Base-by-base conservation (phyloP, 2,797 vertebrate species). In the Halcyon smyrnensis region DNA sequence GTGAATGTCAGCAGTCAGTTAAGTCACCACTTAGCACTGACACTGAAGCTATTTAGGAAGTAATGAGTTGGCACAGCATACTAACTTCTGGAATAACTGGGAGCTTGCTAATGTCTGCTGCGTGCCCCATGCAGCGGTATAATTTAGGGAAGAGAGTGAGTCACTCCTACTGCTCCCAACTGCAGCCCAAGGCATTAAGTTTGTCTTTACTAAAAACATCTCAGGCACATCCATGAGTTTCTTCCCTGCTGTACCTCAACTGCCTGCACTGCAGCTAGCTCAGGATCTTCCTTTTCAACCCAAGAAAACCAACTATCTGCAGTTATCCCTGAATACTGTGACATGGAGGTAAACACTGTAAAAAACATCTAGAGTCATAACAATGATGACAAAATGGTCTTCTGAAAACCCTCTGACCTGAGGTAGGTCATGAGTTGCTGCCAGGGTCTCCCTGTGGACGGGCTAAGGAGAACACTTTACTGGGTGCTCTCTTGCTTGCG, bases 21-120 rank as follows among this genome's bases (percentile, higher is more conserved):
- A 92, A 95, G 89, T 87, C 91, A 80, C 94, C 86, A 91, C 82
- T 95, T 95, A 96, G 84, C 95, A 68, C 81, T 95, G 95, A 94
- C 89, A 94, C 74, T 79, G 85, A 74, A 93, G 89, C 95, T 89
- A 95, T 91, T 93, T 95, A 96, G 81, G 77, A 92, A 94, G 69
- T 93, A 94, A 96, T 97, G 90, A 94, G 84, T 92, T 95, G 93
- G 92, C 94, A 95, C 84, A 88, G 89, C 77, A 46, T 46, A 76
- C 84, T 67, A 85, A 96, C 68, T 93, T 90, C 68, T 87, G 89
- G 80, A 96, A 89, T 97, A 89, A 96, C 94, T 77, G 73, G 88
- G 91, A 95, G 83, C 82, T 81, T 67, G 89, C 89, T 87, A 45
- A 75, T 65, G 64, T 43, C 88, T 97, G 82, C 94, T 95, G 95